Conservation (phyloP, 2,888 invertebrate species). For the Plutella xylostella region DNA sequence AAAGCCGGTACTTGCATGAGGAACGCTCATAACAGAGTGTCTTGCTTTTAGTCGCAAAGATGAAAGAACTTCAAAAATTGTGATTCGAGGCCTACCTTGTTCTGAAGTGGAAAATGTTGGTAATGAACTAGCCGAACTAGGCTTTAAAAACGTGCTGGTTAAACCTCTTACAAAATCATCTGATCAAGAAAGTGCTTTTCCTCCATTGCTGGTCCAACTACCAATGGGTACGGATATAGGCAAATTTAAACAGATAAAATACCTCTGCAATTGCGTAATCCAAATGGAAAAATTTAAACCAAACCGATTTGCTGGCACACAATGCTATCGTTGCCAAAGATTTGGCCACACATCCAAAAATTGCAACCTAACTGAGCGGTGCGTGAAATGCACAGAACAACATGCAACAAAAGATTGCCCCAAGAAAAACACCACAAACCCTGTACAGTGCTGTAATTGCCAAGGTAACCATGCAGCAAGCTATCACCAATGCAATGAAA, state of each 20-base stretch:
- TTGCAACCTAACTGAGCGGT: slow-evolving; percentile 11
- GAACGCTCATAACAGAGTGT: no score
- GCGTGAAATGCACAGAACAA: not conserved
- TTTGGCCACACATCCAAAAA: slow-evolving; percentile 16
- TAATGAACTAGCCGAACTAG: not conserved
- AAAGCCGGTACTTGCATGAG: no score
- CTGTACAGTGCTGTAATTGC: not conserved
- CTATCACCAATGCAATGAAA: not conserved
- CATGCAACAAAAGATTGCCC: slow-evolving; percentile 1
- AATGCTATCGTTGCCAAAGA: slow-evolving; percentile 17
- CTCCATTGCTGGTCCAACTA: slow-evolving; percentile 22
- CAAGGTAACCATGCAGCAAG: not conserved
- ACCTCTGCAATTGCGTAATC: slow-evolving; percentile 15
- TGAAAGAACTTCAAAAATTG: not conserved
- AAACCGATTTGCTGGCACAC: slow-evolving; percentile 8
- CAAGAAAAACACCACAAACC: not conserved
- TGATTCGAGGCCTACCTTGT: not conserved
- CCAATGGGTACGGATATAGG: slow-evolving; percentile 22
- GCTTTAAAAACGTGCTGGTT: not conserved
- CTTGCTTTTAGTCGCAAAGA: not conserved
- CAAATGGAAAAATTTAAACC: slow-evolving; percentile 11
- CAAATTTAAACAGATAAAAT: slow-evolving; percentile 15
- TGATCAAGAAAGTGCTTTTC: slow-evolving; percentile 30
- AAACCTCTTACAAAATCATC: not conserved
- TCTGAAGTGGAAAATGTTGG: not conserved